These are phyloP conservation scores for Petromus typicus DNA, from an alignment of 2,113 vertebrate species.

Conservation along the genomic window DNA sequence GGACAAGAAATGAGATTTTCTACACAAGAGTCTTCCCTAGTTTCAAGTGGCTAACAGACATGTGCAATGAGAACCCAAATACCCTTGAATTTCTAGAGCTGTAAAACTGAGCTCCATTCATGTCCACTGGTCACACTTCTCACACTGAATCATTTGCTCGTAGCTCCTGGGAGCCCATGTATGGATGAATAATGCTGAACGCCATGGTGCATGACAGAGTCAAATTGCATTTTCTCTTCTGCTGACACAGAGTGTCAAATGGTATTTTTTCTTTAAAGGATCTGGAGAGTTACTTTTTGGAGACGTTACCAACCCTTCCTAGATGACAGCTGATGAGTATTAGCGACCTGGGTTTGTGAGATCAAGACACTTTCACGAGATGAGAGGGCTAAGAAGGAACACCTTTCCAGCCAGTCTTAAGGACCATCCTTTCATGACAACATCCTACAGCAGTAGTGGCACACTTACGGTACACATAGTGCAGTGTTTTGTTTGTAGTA, in stretches of 20 bases:
- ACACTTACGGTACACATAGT: neutral
- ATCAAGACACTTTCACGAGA: constrained; percentile 7
- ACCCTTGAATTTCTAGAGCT: neutral
- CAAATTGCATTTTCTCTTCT: neutral
- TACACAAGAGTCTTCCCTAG: neutral
- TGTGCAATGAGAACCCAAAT: neutral
- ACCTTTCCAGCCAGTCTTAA: neutral
- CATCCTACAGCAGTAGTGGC: neutral
- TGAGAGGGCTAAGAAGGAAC: neutral
- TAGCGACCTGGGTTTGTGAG: neutral
- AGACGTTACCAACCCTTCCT: neutral
- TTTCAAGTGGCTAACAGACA: neutral
- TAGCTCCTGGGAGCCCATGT: neutral
- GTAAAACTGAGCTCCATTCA: neutral
- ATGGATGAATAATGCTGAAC: neutral
- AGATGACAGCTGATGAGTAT: neutral
- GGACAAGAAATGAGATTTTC: neutral
- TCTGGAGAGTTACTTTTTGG: constrained; percentile 17
- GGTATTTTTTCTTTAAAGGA: neutral
- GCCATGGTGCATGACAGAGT: rapidly evolving
- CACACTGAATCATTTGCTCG: neutral
- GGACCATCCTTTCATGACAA: neutral
- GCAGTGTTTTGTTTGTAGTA: neutral
- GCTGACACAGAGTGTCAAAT: neutral
- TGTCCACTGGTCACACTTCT: neutral